These are phyloP conservation scores for Agapornis canus DNA, from an alignment of 2,797 vertebrate genomes.

Conservation along the genomic window DNA sequence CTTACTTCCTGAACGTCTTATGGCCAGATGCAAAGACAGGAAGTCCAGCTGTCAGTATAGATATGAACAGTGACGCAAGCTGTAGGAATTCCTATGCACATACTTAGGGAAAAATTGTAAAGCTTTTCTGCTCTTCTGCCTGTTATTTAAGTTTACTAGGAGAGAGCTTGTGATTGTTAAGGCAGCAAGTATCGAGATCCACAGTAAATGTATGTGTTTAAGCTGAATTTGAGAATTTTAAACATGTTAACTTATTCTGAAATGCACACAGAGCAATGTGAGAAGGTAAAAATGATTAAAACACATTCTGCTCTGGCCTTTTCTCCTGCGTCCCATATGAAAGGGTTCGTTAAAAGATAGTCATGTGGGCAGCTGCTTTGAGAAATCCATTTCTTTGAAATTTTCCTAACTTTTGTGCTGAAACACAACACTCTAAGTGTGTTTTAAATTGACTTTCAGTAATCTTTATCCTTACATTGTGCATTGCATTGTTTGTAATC, in stretches of 20 bases:
- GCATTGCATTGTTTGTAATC: neutral
- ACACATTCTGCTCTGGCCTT: neutral
- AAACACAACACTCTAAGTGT: neutral
- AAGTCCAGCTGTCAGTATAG: conserved; percentile 30
- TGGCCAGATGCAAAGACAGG: neutral
- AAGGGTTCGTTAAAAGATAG: neutral
- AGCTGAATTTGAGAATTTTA: neutral
- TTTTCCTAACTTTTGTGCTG: neutral
- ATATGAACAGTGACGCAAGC: neutral
- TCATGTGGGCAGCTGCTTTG: neutral
- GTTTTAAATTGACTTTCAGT: neutral
- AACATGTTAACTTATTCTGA: neutral
- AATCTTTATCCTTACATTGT: neutral
- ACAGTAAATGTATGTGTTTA: neutral
- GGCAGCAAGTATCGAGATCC: neutral
- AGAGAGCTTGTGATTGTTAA: neutral
- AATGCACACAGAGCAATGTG: neutral
- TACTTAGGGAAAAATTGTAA: neutral
- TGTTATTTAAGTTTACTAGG: neutral
- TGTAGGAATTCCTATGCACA: neutral
- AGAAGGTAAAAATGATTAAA: neutral
- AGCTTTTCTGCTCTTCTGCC: neutral
- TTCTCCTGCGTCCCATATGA: neutral
- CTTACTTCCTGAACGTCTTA: conserved; percentile 44
- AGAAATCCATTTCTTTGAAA: neutral